Evolutionary conservation across 1,140 invertebrate species (phyloP), one percentile per base, ranked within the genome.

Genomic region (Helicoverpa zea): DNA sequence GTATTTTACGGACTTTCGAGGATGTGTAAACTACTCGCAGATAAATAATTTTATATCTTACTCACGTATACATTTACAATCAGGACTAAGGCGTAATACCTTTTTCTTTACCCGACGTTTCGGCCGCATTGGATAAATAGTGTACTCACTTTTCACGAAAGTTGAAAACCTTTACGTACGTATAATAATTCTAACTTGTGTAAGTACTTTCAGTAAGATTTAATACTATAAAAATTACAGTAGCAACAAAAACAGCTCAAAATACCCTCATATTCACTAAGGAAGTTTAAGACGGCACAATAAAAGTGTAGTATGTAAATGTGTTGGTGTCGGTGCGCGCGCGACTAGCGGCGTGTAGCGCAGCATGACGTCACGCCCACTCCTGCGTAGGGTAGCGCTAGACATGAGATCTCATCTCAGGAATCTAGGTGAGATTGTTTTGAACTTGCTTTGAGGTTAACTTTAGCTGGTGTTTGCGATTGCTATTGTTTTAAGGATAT

Each of bases 281-380:
- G 52, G 52, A 74, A 74, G 30, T 74, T 54, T 74, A 58, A 72
- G 54, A 43, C 43, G 72, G 35, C 72, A 16, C 12, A 10, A 74
- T 59, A 58, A 63, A 49, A 43, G n/a, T 72, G 68, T 73, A 52
- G 54, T 80, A 74, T 80, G 79, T 80, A 80, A 73, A 79, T 80
- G 49, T 63, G 81, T 54, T 29, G 43, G 16, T 59, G 47, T 58
- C 10, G n/a, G 68, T n/a, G 68, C 58, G 59, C 12, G 18, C 54
- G 79, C 78, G 56, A 72, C 77, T 76, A 63, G 72, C 58, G 79
- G 75, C 80, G 73, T 87, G 86, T 87, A 51, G 79, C 87, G 61
- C 87, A 87, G 87, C 87, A 72, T 85, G 87, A 78, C 54, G 72
- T 79, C 52, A 58, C 83, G 83, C 83, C 82, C 86, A 86, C 87